Evolutionary conservation across 2,888 invertebrate genomes (phyloP), one percentile per base, ranked within the genome.

Genomic region (Ennomos erosarius): DNA sequence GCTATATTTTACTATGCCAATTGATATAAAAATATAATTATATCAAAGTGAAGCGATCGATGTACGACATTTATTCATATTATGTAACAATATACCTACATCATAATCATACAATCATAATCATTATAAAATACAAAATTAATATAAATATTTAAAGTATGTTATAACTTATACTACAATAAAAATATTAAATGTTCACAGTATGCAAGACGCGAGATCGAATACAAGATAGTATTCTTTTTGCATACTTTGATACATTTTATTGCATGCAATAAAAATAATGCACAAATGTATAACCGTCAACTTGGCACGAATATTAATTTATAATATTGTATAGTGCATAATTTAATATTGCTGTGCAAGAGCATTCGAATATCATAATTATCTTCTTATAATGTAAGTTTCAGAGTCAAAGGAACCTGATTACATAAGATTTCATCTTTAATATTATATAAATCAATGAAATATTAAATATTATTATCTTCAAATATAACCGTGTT

Each of bases 171-270:
- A n/a, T 43, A 51, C 43, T 43, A 16, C 33, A 38, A 37, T 26
- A 36, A 13, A n/a, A 9, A 37, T 48, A n/a, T 34, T 53, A 82
- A 82, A 82, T 82, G 81, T 80, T 74, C 75, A 68, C 70, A 73
- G 75, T 78, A 77, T 82, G 88, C 81, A 78, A 74, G 89, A 85
- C 88, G 90, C 90, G 91, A 89, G 88, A 84, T 84, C 75, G 84
- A 80, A 83, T 85, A 84, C 62, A 72, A 16, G 38, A 36, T 51
- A 68, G 75, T 85, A 84, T 84, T 85, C 83, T 75, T 69, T 84
- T 80, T 81, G 79, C 85, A 83, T 82, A 78, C 68, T 74, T 81
- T 82, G 71, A 75, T 71, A 81, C 76, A 82, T 86, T 86, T 82
- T 76, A 61, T 16, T 13, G 9, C 9, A 5, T 40, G 1, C 12